Evolutionary conservation across 2,888 invertebrate species (phyloP).

Genomic region (Litoditis marina): DNA sequence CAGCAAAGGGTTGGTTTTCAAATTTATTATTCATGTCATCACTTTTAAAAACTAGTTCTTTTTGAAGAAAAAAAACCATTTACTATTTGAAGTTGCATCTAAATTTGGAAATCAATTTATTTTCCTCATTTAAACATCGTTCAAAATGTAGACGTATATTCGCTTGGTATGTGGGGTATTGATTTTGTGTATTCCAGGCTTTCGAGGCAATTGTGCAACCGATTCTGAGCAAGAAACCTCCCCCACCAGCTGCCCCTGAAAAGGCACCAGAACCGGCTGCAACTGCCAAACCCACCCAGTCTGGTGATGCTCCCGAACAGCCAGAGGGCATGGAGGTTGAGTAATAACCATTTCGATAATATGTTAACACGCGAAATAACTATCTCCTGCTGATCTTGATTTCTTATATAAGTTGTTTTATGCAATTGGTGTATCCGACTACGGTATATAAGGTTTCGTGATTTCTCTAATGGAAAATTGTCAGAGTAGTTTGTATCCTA

Average conservation of each 20-base stretch:
- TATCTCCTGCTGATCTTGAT: too few relatives aligned
- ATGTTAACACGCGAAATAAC: too few relatives aligned
- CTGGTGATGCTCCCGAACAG: not conserved
- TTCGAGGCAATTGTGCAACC: conserved; percentile 70
- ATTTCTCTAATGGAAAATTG: too few relatives aligned
- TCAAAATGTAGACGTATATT: not conserved
- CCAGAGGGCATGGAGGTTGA: conserved; percentile 16
- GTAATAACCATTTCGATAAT: conserved; percentile 2
- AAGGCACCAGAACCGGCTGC: conserved; percentile 32
- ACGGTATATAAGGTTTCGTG: too few relatives aligned
- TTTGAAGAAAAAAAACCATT: not conserved
- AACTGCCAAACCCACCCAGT: not conserved
- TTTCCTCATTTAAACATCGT: not conserved
- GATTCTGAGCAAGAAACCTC: conserved; percentile 85
- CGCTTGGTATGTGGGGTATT: not conserved
- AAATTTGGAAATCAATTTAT: not conserved
- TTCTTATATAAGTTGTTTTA: too few relatives aligned
- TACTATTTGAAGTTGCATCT: not conserved
- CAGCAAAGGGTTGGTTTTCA: conserved; percentile 72
- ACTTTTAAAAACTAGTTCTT: too few relatives aligned
- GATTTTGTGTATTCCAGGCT: conserved; percentile 64
- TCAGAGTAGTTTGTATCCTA: too few relatives aligned
- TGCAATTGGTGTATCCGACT: too few relatives aligned
- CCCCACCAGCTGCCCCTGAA: conserved; percentile 68
- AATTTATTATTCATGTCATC: not conserved